Evolutionary conservation across 2,888 invertebrate species (phyloP).

Genomic region (Meganola albula): DNA sequence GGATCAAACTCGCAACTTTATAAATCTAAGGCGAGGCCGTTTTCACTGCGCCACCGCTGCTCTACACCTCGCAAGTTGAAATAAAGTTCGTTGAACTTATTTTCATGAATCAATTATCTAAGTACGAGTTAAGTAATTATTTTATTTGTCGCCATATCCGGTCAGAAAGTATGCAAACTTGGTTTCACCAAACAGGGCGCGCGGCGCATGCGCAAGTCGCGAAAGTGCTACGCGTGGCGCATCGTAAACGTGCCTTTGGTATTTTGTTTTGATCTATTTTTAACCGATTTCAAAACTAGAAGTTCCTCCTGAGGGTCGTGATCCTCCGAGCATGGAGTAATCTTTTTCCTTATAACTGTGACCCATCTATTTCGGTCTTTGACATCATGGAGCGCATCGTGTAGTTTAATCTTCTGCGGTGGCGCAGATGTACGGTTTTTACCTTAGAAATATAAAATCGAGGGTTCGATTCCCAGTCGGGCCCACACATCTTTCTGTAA

Average conservation of each 20-base stretch:
- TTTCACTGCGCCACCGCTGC: not conserved
- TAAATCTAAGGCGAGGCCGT: not conserved
- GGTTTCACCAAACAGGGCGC: conserved; percentile 59
- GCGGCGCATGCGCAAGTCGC: conserved; percentile 44
- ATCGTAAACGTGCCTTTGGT: conserved; percentile 36
- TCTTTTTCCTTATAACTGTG: too few relatives aligned
- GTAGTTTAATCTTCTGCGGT: too few relatives aligned
- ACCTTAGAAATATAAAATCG: too few relatives aligned
- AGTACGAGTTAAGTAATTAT: conserved; percentile 31
- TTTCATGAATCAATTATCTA: conserved; percentile 32
- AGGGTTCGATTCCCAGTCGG: too few relatives aligned
- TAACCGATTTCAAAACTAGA: too few relatives aligned
- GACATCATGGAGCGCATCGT: too few relatives aligned
- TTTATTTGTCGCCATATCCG: conserved; percentile 48
- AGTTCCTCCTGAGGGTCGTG: too few relatives aligned
- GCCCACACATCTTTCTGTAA: too few relatives aligned
- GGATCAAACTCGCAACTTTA: too few relatives aligned
- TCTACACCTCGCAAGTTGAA: conserved; percentile 13
- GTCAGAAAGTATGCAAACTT: conserved; percentile 63
- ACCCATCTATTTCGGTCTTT: too few relatives aligned
- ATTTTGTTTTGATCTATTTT: conserved; percentile 23
- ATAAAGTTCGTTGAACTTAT: conserved; percentile 30
- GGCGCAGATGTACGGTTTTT: too few relatives aligned
- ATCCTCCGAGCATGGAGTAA: too few relatives aligned
- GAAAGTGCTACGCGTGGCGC: conserved; percentile 52